These are phyloP conservation scores for Tillus elongatus DNA, from an alignment of 2,888 invertebrate genomes.

Conservation along the genomic window DNA sequence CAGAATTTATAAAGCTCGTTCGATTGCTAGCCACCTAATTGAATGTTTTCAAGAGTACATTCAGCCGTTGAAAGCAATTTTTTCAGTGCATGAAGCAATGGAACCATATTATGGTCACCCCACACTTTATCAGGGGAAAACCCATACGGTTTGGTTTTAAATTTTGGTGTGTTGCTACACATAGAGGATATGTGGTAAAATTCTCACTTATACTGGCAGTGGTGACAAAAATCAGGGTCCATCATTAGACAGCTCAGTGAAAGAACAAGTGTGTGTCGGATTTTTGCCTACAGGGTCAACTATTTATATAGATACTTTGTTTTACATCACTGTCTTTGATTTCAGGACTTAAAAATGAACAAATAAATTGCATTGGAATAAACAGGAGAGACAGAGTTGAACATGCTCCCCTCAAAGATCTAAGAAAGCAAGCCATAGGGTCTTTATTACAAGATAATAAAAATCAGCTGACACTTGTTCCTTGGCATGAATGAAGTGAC, in stretches of 20 bases:
- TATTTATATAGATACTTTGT: slow-evolving; percentile 7
- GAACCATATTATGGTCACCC: no score
- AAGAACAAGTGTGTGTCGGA: slow-evolving; percentile 1
- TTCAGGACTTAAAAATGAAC: slow-evolving; percentile 5
- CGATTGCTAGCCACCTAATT: no score
- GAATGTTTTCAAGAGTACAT: no score
- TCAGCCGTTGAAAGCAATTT: no score
- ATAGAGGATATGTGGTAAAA: no score
- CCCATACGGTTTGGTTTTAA: no score
- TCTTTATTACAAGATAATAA: background rate
- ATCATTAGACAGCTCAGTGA: background rate
- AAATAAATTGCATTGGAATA: slow-evolving; percentile 5
- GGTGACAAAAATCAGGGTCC: no score
- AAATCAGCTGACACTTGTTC: slow-evolving; percentile 6
- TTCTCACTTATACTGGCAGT: no score
- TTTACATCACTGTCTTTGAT: slow-evolving; percentile 5
- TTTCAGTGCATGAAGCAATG: no score
- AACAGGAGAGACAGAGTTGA: slow-evolving; percentile 5
- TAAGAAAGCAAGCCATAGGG: slow-evolving; percentile 2
- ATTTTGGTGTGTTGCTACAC: no score
- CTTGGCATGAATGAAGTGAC: slow-evolving; percentile 7
- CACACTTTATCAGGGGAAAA: no score
- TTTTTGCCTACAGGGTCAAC: slow-evolving; percentile 5
- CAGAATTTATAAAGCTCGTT: no score
- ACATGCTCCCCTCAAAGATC: slow-evolving; percentile 6